Percentiles rank a stretch among this genome's conserved stretches.
Conservation (phyloP, 1,140 invertebrate species). For the Drosophila carrolli region DNA sequence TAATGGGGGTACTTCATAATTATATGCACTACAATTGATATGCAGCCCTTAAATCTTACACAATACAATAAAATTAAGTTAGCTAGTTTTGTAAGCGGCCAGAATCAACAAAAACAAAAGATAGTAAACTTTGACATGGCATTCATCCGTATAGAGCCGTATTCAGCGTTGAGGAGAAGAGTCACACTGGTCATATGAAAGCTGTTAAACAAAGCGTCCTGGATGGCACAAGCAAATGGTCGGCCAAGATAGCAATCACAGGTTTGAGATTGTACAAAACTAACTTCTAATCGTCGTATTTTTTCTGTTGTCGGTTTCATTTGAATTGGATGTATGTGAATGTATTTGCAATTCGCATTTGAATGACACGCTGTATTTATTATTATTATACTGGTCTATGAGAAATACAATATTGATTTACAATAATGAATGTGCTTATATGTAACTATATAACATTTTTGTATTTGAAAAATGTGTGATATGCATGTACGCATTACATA, state of each 20-base stretch:
- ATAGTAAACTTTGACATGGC: slow-evolving; percentile 27
- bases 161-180: slow-evolving; percentile 97
- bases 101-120: background rate
- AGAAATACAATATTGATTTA: slow-evolving; percentile 8
- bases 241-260: slow-evolving; percentile 99
- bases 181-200: slow-evolving; percentile 98
- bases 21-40: background rate
- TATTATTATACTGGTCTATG: slow-evolving; percentile 22
- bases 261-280: slow-evolving; percentile 90
- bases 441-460: slow-evolving; percentile 25
- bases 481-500: slow-evolving; percentile 40
- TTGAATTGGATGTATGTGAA: slow-evolving; percentile 55
- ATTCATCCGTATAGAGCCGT: slow-evolving; percentile 90
- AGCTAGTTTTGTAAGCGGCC: slow-evolving; percentile 7
- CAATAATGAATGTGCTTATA: slow-evolving; percentile 27
- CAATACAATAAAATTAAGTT: background rate
- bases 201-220: slow-evolving; percentile 99
- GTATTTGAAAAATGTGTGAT: slow-evolving; percentile 25
- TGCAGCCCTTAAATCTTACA: background rate
- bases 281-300: slow-evolving; percentile 36
- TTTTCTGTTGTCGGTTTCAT: slow-evolving; percentile 37
- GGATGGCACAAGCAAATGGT: slow-evolving; percentile 99
- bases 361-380: slow-evolving; percentile 41
- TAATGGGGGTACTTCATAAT: background rate
- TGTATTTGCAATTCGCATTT: slow-evolving; percentile 46